These are phyloP conservation scores for Drosophila subobscura DNA, from an alignment of 1,140 invertebrate genomes.

Conservation along the genomic window DNA sequence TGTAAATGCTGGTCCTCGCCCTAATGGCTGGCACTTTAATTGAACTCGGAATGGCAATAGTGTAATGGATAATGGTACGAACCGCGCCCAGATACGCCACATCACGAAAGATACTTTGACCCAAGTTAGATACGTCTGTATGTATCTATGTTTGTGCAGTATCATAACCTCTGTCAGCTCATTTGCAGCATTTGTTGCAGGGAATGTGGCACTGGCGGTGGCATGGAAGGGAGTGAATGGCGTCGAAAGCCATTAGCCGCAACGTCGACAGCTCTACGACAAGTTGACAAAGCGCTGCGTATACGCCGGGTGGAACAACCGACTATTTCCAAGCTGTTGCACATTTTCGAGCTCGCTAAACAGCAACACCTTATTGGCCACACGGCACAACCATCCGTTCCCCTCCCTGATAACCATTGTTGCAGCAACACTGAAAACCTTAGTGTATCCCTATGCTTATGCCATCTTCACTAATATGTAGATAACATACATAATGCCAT, in stretches of 20 bases:
- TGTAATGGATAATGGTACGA: constrained; percentile 35
- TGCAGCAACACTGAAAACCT: too few relatives aligned
- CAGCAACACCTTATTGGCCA: constrained; percentile 50
- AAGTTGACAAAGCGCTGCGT: constrained; percentile 59
- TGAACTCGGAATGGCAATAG: constrained; percentile 40
- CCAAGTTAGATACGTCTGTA: constrained; percentile 42
- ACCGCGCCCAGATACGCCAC: constrained; percentile 52
- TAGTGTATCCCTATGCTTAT: too few relatives aligned
- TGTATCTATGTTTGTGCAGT: constrained; percentile 33
- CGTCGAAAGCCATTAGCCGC: constrained; percentile 47
- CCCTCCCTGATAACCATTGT: too few relatives aligned
- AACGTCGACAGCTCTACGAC: constrained; percentile 39
- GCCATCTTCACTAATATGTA: too few relatives aligned
- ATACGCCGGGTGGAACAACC: constrained; percentile 61
- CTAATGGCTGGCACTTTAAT: constrained; percentile 77
- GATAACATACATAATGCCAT: too few relatives aligned
- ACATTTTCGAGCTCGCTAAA: constrained; percentile 74
- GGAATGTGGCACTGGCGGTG: constrained; percentile 6
- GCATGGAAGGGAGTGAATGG: constrained; percentile 35
- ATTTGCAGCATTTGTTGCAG: constrained; percentile 77
- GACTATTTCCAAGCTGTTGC: constrained; percentile 79
- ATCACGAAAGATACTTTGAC: constrained; percentile 9
- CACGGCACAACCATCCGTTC: constrained; percentile 11
- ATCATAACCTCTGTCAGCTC: constrained; percentile 77
- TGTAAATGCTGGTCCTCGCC: constrained; percentile 47